phyloP scores from a whole-genome alignment of 2,888 invertebrate species.

The Unio delphinus region DNA sequence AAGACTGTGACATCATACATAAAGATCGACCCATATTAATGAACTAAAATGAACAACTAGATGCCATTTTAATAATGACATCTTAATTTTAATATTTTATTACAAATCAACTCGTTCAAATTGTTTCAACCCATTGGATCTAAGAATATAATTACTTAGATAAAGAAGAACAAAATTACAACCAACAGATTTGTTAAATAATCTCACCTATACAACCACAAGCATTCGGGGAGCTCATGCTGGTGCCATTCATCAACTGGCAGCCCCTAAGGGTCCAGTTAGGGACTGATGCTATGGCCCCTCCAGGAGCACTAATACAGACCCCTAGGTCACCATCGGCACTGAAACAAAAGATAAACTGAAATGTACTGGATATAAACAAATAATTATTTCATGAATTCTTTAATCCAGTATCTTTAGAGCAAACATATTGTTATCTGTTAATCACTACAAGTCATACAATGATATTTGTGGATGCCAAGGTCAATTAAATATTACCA shows the following conservation, averaged over 20 bases:
- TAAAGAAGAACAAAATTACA: neutral
- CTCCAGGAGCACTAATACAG: conserved; percentile 82
- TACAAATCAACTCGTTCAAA: neutral
- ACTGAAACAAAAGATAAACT: conserved; percentile 31
- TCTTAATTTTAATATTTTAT: neutral
- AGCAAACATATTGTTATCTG: too few relatives aligned
- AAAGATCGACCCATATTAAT: too few relatives aligned
- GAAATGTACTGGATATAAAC: too few relatives aligned
- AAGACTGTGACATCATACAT: too few relatives aligned
- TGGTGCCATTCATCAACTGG: conserved; percentile 97
- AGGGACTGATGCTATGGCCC: conserved; percentile 81
- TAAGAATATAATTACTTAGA: neutral
- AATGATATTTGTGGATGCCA: too few relatives aligned
- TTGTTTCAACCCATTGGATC: neutral
- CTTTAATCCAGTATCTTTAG: too few relatives aligned
- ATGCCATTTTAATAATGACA: neutral
- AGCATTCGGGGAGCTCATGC: conserved; percentile 98
- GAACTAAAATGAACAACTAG: neutral
- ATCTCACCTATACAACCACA: conserved; percentile 87
- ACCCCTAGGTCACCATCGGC: conserved; percentile 90
- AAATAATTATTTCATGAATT: too few relatives aligned
- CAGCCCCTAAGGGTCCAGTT: conserved; percentile 84
- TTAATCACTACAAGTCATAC: too few relatives aligned
- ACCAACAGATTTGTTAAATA: neutral
- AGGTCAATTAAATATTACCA: too few relatives aligned